These are phyloP conservation scores for Oxystoma pomonae DNA, from an alignment of 2,888 invertebrate genomes.

Conservation along the genomic window DNA sequence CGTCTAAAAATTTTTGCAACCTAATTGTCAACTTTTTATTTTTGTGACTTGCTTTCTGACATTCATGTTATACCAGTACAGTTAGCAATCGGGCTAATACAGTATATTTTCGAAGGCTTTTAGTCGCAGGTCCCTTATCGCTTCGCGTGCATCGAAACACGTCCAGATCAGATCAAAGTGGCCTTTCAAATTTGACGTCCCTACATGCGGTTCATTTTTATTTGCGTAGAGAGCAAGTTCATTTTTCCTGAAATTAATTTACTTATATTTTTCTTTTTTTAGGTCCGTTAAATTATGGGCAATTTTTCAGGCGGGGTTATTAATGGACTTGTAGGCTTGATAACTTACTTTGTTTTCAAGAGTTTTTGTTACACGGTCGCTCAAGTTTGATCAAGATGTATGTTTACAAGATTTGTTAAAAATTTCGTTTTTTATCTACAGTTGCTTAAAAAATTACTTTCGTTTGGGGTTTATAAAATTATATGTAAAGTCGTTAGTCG, in stretches of 20 bases:
- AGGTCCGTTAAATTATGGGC: background rate
- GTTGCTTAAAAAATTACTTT: too few species aligned
- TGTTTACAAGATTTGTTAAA: too few species aligned
- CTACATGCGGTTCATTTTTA: slow-evolving; percentile 35
- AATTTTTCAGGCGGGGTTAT: background rate
- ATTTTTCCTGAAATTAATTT: background rate
- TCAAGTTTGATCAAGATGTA: too few species aligned
- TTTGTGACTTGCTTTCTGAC: too few species aligned
- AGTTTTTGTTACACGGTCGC: too few species aligned
- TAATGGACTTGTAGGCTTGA: background rate
- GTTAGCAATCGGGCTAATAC: background rate
- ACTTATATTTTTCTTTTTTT: background rate
- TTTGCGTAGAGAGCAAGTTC: slow-evolving; percentile 4
- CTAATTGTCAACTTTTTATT: too few species aligned
- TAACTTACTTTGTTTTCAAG: too few species aligned
- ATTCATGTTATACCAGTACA: background rate
- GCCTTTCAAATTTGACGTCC: slow-evolving; percentile 49
- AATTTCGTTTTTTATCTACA: too few species aligned
- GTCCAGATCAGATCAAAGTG: slow-evolving; percentile 47
- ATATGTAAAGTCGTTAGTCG: too few species aligned
- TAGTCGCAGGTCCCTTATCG: slow-evolving; percentile 43
- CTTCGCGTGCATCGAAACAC: slow-evolving; percentile 44
- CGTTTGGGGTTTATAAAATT: too few species aligned
- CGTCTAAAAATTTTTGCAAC: too few species aligned
- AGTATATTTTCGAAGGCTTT: slow-evolving; percentile 32